phyloP scores from a whole-genome alignment of 2,888 invertebrate species.

The Meteorus cinctellus region DNA sequence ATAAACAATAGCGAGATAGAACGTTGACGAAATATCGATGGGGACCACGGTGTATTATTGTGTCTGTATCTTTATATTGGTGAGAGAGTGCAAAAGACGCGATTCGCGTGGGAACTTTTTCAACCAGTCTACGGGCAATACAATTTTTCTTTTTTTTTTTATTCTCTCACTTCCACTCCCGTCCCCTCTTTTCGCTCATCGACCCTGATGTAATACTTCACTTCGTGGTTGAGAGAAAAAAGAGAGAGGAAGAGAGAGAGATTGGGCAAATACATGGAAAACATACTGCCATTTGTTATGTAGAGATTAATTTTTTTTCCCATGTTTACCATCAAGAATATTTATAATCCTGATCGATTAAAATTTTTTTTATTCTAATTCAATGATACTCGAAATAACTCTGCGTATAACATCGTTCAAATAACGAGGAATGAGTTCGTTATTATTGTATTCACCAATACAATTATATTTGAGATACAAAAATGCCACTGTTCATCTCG shows the following conservation, averaged over 20 bases:
- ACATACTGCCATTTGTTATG: not conserved
- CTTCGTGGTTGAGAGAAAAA: slow-evolving; percentile 11
- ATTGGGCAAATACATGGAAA: slow-evolving; percentile 16
- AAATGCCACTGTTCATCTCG: too few relatives aligned
- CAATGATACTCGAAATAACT: too few relatives aligned
- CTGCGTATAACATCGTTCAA: too few relatives aligned
- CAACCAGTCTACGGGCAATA: slow-evolving; percentile 49
- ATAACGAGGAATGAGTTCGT: too few relatives aligned
- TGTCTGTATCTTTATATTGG: slow-evolving; percentile 38
- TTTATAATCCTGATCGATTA: too few relatives aligned
- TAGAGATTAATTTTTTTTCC: not conserved
- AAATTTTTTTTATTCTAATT: too few relatives aligned
- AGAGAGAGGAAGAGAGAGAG: too few relatives aligned
- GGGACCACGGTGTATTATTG: slow-evolving; percentile 40
- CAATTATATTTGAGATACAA: too few relatives aligned
- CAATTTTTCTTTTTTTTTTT: slow-evolving; percentile 46
- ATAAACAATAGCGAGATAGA: slow-evolving; percentile 51
- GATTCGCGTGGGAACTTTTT: slow-evolving; percentile 58
- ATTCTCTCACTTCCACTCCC: not conserved
- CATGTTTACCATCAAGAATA: not conserved
- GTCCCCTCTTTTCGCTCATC: slow-evolving; percentile 1
- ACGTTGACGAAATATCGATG: slow-evolving; percentile 54
- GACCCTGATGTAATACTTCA: slow-evolving; percentile 28
- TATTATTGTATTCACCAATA: too few relatives aligned
- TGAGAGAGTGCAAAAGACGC: slow-evolving; percentile 52